Conservation (phyloP, 2,888 invertebrate species). For the Ochropacha duplaris region DNA sequence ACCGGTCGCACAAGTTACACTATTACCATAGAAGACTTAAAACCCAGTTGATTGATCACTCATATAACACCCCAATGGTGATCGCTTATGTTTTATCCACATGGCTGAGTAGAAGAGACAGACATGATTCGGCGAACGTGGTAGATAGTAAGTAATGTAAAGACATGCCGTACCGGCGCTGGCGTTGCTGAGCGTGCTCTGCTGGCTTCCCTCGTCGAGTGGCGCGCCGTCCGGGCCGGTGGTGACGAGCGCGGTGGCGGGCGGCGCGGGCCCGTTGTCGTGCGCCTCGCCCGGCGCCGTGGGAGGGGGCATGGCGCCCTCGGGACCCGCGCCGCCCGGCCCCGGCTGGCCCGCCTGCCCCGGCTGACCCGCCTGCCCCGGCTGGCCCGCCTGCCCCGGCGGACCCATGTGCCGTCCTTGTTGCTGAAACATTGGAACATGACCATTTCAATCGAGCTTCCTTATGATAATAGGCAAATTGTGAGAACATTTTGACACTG, state of each 20-base stretch:
- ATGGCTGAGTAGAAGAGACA: too few relatives aligned
- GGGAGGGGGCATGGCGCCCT: slow-evolving; percentile 83
- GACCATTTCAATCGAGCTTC: too few relatives aligned
- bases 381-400: slow-evolving; percentile 56
- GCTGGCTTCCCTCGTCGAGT: slow-evolving; percentile 95
- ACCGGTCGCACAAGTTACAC: too few relatives aligned
- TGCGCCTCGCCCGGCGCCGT: slow-evolving; percentile 84
- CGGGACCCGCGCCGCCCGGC: slow-evolving; percentile 82
- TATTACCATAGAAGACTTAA: too few relatives aligned
- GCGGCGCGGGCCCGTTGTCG: slow-evolving; percentile 86
- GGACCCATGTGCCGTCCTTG: slow-evolving; percentile 83
- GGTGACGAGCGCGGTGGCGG: slow-evolving; percentile 93
- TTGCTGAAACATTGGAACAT: slow-evolving; percentile 57
- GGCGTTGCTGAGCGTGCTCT: slow-evolving; percentile 95
- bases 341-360: slow-evolving; percentile 84
- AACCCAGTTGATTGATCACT: too few relatives aligned
- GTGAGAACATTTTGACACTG: too few relatives aligned
- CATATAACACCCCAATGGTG: too few relatives aligned
- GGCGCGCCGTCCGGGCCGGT: slow-evolving; percentile 95
- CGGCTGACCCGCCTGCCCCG: slow-evolving; percentile 36
- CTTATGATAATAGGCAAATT: too few relatives aligned
- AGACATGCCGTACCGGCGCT: slow-evolving; percentile 92
- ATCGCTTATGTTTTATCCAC: too few relatives aligned
- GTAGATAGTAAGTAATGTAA: too few relatives aligned
- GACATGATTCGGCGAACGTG: too few relatives aligned